Conservation (phyloP, 2,113 vertebrate species). For the Leptocoma aspasia region DNA sequence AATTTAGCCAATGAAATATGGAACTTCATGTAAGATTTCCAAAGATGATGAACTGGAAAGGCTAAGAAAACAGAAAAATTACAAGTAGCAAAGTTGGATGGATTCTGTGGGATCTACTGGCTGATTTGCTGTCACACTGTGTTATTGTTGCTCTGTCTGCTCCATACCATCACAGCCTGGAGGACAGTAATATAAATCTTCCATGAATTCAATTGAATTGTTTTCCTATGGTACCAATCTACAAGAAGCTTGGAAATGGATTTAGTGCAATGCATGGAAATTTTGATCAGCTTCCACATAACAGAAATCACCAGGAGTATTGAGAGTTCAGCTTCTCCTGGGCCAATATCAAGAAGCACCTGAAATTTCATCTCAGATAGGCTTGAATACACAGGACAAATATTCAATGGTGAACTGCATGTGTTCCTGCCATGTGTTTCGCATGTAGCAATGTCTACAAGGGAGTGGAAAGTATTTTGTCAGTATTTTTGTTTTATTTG, state of each 20-base stretch:
- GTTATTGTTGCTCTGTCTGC: background rate
- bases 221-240: background rate
- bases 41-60: background rate
- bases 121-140: background rate
- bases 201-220: background rate
- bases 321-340: background rate
- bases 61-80: background rate
- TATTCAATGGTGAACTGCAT: background rate
- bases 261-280: background rate
- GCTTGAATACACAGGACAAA: background rate
- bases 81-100: background rate
- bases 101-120: background rate
- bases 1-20: background rate
- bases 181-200: background rate
- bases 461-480: background rate
- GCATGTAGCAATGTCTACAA: background rate
- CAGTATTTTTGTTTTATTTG: background rate
- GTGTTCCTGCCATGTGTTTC: background rate
- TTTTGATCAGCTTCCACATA: background rate
- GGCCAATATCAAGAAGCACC: background rate
- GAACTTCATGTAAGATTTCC: background rate
- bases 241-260: background rate
- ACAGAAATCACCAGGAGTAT: background rate
- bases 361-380: background rate
- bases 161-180: background rate